A percentile compares a stretch with the other conserved stretches of the same genome.
phyloP scores from a whole-genome alignment of 2,797 vertebrate species.

The Parambassis ranga region DNA sequence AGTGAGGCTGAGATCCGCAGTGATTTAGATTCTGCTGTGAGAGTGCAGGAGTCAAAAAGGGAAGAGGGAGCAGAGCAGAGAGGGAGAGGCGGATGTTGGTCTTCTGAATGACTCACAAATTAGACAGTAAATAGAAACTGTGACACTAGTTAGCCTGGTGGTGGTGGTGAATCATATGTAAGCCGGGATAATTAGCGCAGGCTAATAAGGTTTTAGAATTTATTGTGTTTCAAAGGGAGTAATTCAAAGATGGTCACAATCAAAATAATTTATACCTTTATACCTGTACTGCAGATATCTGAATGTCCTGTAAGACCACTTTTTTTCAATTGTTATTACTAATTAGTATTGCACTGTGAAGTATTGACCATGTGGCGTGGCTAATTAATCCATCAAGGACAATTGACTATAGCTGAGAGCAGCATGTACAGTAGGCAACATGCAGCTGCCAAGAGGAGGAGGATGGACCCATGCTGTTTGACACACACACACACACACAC shows the following conservation, averaged over 20 bases:
- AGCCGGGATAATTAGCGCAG: background rate
- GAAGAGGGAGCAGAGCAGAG: background rate
- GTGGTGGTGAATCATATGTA: slow-evolving; percentile 14
- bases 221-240: background rate
- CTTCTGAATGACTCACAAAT: slow-evolving; percentile 34
- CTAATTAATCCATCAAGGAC: slow-evolving; percentile 71
- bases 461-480: slow-evolving; percentile 28
- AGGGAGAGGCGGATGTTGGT: background rate
- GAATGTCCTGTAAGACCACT: slow-evolving; percentile 19
- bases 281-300: background rate
- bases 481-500: slow-evolving; percentile 16
- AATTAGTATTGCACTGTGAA: slow-evolving; percentile 60
- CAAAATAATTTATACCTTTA: background rate
- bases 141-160: slow-evolving; percentile 11
- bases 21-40: slow-evolving; percentile 42
- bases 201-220: slow-evolving; percentile 10
- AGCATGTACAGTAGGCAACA: slow-evolving; percentile 39
- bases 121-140: slow-evolving; percentile 12
- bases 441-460: slow-evolving; percentile 26
- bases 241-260: background rate
- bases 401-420: slow-evolving; percentile 54
- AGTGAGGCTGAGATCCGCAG: slow-evolving; percentile 42
- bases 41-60: background rate
- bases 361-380: slow-evolving; percentile 54
- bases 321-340: slow-evolving; percentile 30